A percentile compares a stretch with the other conserved stretches of the same genome.
These are phyloP conservation scores for Smittia sp. DNA, from an alignment of 2,888 invertebrate species.

Conservation along the genomic window DNA sequence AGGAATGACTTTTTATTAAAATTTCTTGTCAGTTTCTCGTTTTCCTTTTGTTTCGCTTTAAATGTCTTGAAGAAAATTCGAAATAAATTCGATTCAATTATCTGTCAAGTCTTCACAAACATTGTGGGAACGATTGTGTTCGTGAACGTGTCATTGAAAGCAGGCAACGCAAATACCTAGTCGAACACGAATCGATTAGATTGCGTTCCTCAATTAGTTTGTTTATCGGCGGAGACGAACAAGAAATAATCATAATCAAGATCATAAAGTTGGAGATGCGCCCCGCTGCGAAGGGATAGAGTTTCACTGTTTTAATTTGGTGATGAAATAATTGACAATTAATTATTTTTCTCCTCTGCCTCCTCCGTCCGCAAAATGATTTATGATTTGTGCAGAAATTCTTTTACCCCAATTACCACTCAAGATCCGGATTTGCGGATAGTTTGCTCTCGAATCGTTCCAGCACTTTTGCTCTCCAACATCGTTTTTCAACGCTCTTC, in stretches of 20 bases:
- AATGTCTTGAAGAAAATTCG: no score
- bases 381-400: constrained; percentile 25
- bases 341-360: constrained; percentile 11
- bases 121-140: no score
- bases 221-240: no score
- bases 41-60: not conserved
- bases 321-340: constrained; percentile 37
- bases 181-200: no score
- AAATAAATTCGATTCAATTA: no score
- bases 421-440: constrained; percentile 27
- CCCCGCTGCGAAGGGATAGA: constrained; percentile 31
- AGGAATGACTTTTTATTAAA: not conserved
- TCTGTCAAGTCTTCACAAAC: no score
- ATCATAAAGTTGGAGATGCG: not conserved
- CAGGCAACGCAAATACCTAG: no score
- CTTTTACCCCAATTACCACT: not conserved
- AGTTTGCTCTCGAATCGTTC: not conserved
- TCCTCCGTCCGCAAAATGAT: constrained; percentile 13
- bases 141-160: no score
- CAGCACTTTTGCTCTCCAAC: not conserved
- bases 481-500: not conserved
- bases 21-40: not conserved
- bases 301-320: constrained; percentile 32
- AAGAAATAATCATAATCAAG: constrained; percentile 10
- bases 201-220: no score